Conservation (phyloP, 2,113 vertebrate genomes). For the Datnioides undecimradiatus region DNA sequence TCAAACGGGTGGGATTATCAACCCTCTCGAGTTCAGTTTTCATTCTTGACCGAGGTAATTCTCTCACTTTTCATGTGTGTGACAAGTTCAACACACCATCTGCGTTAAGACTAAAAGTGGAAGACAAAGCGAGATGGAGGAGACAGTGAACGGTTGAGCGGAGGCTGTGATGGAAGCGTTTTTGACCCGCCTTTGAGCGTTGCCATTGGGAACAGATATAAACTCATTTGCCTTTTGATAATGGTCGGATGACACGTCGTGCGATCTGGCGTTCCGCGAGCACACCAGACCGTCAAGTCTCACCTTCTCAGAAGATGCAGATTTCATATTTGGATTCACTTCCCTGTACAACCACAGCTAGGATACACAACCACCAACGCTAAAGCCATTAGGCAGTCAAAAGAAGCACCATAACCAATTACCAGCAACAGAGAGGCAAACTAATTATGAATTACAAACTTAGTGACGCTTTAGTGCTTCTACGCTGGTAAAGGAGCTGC, state of each 20-base stretch:
- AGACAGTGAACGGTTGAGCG: too few relatives aligned
- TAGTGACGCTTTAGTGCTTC: slow-evolving; percentile 70
- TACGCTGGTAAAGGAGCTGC: slow-evolving; percentile 57
- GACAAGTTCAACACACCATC: too few relatives aligned
- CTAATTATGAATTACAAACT: slow-evolving; percentile 79
- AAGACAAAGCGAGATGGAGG: not conserved
- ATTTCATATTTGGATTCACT: not conserved
- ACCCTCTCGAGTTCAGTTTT: not conserved
- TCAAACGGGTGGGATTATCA: not conserved
- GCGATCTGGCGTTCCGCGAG: not conserved
- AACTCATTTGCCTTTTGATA: not conserved
- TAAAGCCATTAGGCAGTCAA: slow-evolving; percentile 64
- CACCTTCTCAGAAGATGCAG: not conserved
- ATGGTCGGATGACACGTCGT: not conserved
- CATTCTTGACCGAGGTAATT: not conserved
- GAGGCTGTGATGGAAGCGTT: not conserved
- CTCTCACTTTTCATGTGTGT: not conserved
- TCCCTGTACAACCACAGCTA: slow-evolving; percentile 7
- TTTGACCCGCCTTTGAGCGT: not conserved
- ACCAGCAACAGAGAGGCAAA: slow-evolving; percentile 68
- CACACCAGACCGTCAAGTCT: not conserved
- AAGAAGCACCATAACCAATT: slow-evolving; percentile 66
- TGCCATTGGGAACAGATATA: not conserved
- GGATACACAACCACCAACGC: slow-evolving; percentile 12
- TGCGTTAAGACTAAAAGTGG: not conserved